phyloP scores from a whole-genome alignment of 2,113 vertebrate genomes.

The Burhinus oedicnemus region DNA sequence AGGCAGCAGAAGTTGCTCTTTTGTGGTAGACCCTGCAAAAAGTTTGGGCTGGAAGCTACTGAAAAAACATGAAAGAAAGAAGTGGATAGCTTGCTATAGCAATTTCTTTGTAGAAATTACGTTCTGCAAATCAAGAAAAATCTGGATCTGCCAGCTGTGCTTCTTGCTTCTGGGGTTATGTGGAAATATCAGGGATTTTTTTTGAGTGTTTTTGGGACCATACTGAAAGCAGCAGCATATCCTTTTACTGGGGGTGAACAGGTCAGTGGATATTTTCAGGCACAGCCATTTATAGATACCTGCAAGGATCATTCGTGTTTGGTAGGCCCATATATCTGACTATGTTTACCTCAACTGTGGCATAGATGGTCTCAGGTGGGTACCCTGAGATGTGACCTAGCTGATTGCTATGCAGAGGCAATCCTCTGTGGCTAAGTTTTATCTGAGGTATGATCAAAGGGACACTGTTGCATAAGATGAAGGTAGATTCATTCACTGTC shows the following conservation, averaged over 20 bases:
- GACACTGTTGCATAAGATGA: neutral
- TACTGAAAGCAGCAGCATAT: neutral
- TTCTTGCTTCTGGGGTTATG: neutral
- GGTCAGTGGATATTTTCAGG: neutral
- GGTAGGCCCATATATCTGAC: neutral
- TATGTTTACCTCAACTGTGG: neutral
- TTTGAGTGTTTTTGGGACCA: neutral
- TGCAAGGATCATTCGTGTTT: neutral
- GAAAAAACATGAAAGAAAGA: neutral
- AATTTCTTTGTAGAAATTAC: neutral
- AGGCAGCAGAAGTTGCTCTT: neutral
- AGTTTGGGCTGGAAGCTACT: neutral
- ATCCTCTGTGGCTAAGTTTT: neutral
- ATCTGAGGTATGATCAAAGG: neutral
- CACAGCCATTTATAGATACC: neutral
- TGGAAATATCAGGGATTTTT: neutral
- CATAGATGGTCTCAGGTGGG: neutral
- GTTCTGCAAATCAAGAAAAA: neutral
- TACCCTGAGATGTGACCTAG: neutral
- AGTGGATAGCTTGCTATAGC: neutral
- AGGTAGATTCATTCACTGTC: neutral
- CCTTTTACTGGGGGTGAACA: neutral
- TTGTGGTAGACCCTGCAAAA: neutral
- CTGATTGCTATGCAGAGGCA: neutral
- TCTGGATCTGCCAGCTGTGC: neutral